Evolutionary conservation across 2,113 vertebrate genomes (phyloP), one percentile per base, ranked within the genome.

Genomic region (Riparia riparia): DNA sequence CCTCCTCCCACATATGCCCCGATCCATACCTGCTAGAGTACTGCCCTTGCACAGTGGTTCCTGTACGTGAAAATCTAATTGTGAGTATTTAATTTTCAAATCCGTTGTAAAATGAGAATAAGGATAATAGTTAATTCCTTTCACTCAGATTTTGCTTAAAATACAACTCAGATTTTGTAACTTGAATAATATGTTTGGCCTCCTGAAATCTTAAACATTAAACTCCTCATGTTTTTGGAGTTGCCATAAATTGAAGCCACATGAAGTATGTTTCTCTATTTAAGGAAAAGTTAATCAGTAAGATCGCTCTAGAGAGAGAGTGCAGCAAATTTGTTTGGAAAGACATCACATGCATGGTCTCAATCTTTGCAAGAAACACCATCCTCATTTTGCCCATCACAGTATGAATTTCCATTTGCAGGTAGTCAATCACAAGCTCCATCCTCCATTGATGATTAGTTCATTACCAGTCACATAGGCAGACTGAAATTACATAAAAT

Each of bases 391-490:
- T 83, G 76, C 34, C n/a, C 84, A 82, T 71, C 11, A 14, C 8
- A 18, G n/a, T 49, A 45, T 15, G 25, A 53, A 44, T 82, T 93
- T 76, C 72, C 79, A 68, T 77, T 92, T 89, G n/a, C 39, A 79
- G 29, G 44, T n/a, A 61, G 32, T 82, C n/a, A 79, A 15, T 99
- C 96, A 99, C 84, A 99, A 96, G 66, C 98, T 98, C 99, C 99
- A 99, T 86, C 99, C 99, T 97, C 99, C 99, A 91, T 99, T 99
- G 25, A 99, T 99, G 97, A 99, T 97, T 19, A 99, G 97, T 85
- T 99, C 98, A 12, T 98, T 99, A 26, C 99, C 99, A 5, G 99
- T 99, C 76, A 99, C 64, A 12, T 99, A 99, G 79, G 98, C 98
- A 37, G 99, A 99, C 99, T 99, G 97, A 80, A 96, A 93, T 74